Evolutionary conservation across 2,113 vertebrate species (phyloP).

Genomic region (Alexandromys fortis): DNA sequence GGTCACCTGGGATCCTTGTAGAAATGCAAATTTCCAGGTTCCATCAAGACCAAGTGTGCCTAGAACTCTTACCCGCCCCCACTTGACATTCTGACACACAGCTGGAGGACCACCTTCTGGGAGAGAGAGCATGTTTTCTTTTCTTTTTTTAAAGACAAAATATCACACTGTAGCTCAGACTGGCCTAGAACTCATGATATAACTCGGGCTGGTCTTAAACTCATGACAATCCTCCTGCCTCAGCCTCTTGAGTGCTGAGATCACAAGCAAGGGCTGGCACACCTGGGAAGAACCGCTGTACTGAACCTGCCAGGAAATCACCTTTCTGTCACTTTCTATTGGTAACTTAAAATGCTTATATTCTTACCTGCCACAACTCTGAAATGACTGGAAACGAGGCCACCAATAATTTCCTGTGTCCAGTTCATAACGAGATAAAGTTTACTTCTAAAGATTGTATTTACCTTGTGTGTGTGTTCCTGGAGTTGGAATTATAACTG

Average conservation of each 20-base stretch:
- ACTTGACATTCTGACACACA: not conserved
- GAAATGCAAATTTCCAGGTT: conserved; percentile 29
- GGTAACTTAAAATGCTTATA: not conserved
- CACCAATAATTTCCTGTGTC: conserved; percentile 1
- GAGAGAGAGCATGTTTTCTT: not conserved
- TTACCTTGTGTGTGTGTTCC: not conserved
- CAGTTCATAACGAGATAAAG: not conserved
- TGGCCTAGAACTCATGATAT: not conserved
- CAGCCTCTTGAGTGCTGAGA: not conserved
- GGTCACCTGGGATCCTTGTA: not conserved
- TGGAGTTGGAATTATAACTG: not conserved
- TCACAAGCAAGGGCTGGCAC: not conserved
- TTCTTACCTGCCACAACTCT: conserved; percentile 37
- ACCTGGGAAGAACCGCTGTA: not conserved
- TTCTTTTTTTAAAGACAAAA: not conserved
- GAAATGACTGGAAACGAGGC: not conserved
- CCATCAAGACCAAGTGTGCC: not conserved
- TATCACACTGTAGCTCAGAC: not conserved
- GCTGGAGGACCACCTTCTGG: not conserved
- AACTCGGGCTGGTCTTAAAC: not conserved
- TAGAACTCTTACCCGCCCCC: not conserved
- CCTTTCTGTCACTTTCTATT: not conserved
- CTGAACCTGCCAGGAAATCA: not conserved
- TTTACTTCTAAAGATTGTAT: not conserved
- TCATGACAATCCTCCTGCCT: not conserved